A percentile compares a stretch with the other conserved stretches of the same genome.
phyloP scores from a whole-genome alignment of 92 coral and sea anemone genomes.

The Hydrozoanthus gracilis region DNA sequence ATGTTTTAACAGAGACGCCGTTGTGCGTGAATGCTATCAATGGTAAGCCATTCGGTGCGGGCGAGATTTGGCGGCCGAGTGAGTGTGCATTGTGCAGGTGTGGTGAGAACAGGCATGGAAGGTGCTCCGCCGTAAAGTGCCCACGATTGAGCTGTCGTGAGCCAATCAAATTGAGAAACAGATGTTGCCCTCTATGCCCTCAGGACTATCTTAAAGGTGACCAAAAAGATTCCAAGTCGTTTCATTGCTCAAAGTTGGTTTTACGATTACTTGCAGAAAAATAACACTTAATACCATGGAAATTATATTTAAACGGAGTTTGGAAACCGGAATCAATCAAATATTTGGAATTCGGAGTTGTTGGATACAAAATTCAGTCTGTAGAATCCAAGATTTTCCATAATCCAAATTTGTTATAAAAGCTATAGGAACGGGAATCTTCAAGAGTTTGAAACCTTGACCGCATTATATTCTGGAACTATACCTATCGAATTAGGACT shows the following conservation, averaged over 20 bases:
- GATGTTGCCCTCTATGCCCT: constrained; percentile 74
- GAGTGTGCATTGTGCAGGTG: constrained; percentile 80
- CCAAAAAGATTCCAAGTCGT: not conserved
- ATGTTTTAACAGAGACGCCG: constrained; percentile 55
- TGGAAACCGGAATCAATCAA: no score
- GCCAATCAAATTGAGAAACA: constrained; percentile 66
- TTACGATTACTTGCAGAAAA: not conserved
- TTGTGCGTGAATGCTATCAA: constrained; percentile 49
- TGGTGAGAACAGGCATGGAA: constrained; percentile 50
- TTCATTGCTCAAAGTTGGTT: not conserved
- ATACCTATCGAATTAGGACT: no score
- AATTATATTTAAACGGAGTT: not conserved
- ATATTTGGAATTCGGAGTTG: no score
- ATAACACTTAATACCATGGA: not conserved
- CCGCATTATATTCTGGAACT: no score
- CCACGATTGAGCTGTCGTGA: constrained; percentile 54
- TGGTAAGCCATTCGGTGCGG: constrained; percentile 42
- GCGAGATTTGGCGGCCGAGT: constrained; percentile 74
- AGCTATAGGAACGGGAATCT: no score
- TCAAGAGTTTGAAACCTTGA: no score
- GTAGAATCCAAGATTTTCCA: no score
- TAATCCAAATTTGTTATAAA: no score
- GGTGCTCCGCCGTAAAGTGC: constrained; percentile 63
- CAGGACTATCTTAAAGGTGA: constrained; percentile 63
- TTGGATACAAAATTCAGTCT: no score